A percentile compares a stretch with the other conserved stretches of the same genome.
Conservation (phyloP, 2,797 vertebrate genomes). For the Selene dorsalis region DNA sequence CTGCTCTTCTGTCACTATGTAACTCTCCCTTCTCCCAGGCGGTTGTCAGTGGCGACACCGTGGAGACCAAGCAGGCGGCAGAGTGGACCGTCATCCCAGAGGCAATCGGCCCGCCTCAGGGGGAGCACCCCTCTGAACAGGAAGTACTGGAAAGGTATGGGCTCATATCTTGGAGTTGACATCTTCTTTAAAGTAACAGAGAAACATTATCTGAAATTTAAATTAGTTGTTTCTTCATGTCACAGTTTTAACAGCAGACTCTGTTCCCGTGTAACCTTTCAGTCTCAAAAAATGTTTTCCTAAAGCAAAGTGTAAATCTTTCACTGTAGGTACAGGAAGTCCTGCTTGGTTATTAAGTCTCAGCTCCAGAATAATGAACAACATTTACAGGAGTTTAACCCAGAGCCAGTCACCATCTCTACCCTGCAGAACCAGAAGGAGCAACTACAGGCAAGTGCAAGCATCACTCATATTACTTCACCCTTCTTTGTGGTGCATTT, state of each 20-base stretch:
- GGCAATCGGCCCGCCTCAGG: constrained; percentile 17
- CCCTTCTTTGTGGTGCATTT: not conserved
- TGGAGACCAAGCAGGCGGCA: constrained; percentile 73
- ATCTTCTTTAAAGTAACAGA: not conserved
- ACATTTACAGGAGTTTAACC: constrained; percentile 71
- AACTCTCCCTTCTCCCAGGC: constrained; percentile 60
- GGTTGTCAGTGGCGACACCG: constrained; percentile 58
- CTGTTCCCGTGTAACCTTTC: not conserved
- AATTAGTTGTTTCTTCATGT: not conserved
- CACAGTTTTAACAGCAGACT: not conserved
- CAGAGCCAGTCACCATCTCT: constrained; percentile 6
- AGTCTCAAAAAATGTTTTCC: not conserved
- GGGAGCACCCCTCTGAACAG: constrained; percentile 39
- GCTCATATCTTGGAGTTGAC: too few relatives aligned
- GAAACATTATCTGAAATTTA: not conserved
- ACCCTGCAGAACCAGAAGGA: constrained; percentile 24
- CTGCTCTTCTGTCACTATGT: constrained; percentile 37
- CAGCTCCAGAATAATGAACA: constrained; percentile 78
- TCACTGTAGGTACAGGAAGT: constrained; percentile 77
- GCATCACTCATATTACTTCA: not conserved
- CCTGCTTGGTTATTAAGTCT: constrained; percentile 77
- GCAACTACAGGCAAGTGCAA: constrained; percentile 45
- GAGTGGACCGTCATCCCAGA: constrained; percentile 68
- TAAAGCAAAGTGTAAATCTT: constrained; percentile 11
- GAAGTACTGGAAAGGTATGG: constrained; percentile 67